These are phyloP conservation scores for Nibea coibor DNA, from an alignment of 2,113 vertebrate genomes.

Conservation along the genomic window DNA sequence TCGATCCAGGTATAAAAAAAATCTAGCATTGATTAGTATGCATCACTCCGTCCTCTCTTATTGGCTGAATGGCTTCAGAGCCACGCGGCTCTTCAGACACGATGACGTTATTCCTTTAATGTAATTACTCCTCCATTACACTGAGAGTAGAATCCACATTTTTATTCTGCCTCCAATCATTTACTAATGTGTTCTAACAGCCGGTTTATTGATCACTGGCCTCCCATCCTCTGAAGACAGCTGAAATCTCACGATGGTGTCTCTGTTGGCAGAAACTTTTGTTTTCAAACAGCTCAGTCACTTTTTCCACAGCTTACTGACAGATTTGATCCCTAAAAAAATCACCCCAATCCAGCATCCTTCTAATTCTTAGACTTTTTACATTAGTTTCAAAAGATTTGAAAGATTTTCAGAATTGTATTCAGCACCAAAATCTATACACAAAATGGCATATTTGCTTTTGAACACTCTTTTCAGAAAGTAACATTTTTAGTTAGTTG, in stretches of 20 bases:
- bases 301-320: not conserved
- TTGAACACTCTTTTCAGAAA: not conserved
- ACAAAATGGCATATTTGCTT: slow-evolving; percentile 42
- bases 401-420: slow-evolving; percentile 1
- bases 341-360: not conserved
- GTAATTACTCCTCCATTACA: slow-evolving; percentile 60
- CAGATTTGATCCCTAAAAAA: not conserved
- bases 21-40: slow-evolving; percentile 22
- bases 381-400: slow-evolving; percentile 24
- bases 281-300: not conserved
- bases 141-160: slow-evolving; percentile 33
- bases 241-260: not conserved
- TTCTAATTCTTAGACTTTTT: not conserved
- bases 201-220: slow-evolving; percentile 41
- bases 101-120: slow-evolving; percentile 50
- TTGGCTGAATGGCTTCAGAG: slow-evolving; percentile 41
- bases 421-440: slow-evolving; percentile 57
- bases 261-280: not conserved
- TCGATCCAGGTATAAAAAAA: slow-evolving; percentile 38
- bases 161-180: slow-evolving; percentile 34
- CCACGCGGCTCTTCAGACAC: slow-evolving; percentile 15
- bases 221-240: not conserved
- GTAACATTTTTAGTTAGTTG: slow-evolving; percentile 2
- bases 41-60: slow-evolving; percentile 36
- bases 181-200: slow-evolving; percentile 47